Evolutionary conservation across 2,113 vertebrate genomes (phyloP).

Genomic region (Procavia capensis): DNA sequence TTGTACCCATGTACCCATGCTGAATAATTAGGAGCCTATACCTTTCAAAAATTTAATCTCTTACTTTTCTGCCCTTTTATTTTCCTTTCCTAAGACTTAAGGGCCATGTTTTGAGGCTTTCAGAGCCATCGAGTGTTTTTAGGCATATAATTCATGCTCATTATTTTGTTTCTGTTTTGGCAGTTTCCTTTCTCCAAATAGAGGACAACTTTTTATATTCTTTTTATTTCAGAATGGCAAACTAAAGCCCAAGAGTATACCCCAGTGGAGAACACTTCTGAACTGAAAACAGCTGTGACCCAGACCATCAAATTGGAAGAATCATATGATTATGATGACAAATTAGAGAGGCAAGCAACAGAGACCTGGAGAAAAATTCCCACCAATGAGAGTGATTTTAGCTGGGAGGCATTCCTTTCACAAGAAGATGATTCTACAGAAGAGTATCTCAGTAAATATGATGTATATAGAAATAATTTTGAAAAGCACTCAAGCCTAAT

Average conservation of each 20-base stretch:
- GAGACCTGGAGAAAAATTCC: conserved; percentile 43
- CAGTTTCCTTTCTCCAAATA: conserved; percentile 46
- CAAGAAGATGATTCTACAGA: conserved; percentile 65
- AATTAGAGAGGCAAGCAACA: conserved; percentile 1
- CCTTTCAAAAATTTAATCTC: background rate
- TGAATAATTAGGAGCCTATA: background rate
- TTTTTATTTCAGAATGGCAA: conserved; percentile 76
- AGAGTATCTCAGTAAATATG: conserved; percentile 79
- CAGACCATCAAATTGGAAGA: conserved; percentile 75
- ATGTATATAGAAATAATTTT: conserved; percentile 81
- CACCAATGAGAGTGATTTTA: conserved; percentile 40
- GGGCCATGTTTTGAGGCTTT: background rate
- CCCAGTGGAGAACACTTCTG: conserved; percentile 47
- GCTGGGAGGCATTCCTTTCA: conserved; percentile 64
- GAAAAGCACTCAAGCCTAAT: conserved; percentile 79
- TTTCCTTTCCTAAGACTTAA: conserved; percentile 19
- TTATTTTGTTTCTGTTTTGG: conserved; percentile 40
- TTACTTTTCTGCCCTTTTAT: background rate
- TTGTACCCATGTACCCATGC: background rate
- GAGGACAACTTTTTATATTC: conserved; percentile 1
- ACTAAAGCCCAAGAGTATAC: conserved; percentile 55
- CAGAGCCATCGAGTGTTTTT: background rate
- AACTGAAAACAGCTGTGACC: conserved; percentile 40
- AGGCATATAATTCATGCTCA: conserved; percentile 51
- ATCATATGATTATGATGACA: conserved; percentile 37